Evolutionary conservation across 2,113 vertebrate genomes (phyloP).

Genomic region (Hipposideros armiger): DNA sequence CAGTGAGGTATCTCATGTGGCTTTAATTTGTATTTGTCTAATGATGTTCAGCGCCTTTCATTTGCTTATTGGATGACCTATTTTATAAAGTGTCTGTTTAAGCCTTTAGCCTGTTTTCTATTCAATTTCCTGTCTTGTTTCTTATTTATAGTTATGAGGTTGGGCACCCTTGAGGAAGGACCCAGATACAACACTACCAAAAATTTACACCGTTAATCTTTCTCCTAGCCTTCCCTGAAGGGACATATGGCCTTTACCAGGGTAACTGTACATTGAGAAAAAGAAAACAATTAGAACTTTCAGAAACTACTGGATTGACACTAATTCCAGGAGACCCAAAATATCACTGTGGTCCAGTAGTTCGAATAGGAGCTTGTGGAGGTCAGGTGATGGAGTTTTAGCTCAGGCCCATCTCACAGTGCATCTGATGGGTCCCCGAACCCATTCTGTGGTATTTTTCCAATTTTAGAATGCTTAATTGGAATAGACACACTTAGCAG

Average conservation of each 20-base stretch:
- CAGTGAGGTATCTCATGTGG: background rate
- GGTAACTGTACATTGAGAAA: background rate
- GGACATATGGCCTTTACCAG: background rate
- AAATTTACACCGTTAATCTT: background rate
- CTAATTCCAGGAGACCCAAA: background rate
- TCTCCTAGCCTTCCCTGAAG: background rate
- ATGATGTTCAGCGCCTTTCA: background rate
- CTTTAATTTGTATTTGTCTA: constrained; percentile 9
- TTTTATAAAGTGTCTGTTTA: background rate
- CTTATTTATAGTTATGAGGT: background rate
- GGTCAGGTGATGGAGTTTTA: background rate
- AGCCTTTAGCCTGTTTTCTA: background rate
- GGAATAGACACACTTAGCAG: background rate
- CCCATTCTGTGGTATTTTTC: background rate
- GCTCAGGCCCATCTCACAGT: background rate
- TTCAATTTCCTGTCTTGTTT: background rate
- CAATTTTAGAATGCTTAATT: background rate
- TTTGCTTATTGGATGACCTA: background rate
- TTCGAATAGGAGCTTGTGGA: background rate
- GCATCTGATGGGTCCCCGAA: background rate
- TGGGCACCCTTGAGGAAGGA: background rate
- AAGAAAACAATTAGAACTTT: background rate
- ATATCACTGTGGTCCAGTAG: background rate
- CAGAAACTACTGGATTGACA: background rate
- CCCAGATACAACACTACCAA: background rate